Evolutionary conservation across 2,888 invertebrate genomes (phyloP), one percentile per base, ranked within the genome.

Genomic region (Yponomeuta malinellus): DNA sequence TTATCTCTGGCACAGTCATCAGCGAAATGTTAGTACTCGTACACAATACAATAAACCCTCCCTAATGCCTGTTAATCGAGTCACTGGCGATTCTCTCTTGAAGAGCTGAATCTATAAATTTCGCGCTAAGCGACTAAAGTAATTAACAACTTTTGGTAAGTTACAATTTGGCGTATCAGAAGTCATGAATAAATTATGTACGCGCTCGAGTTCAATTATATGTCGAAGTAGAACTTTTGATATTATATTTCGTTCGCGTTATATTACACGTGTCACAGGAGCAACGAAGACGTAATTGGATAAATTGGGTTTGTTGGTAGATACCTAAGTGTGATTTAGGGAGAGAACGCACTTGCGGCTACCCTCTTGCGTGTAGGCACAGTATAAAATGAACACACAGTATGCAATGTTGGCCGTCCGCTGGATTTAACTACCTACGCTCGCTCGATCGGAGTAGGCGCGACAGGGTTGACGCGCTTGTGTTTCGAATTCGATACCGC

Each of bases 131-230:
- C 8, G 29, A 65, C 31, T 65, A 65, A 65, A 65, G 65, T 65
- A 65, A 65, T 65, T 65, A 65, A 65, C 10, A 65, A 65, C 31
- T 65, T 65, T 12, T 33, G 29, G 12, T 5, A 29, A 12, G 10
- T 65, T 29, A 65, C 29, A 33, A 65, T 33, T 65, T 65, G 29
- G 10, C 65, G 33, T 65, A 65, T 65, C 65, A 65, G 65, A 29
- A 65, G 29, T 65, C 65, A 65, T 65, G 65, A 65, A 65, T 65
- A 65, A 65, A 31, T 65, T 65, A 65, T 33, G 29, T 65, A 10
- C 10, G 31, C 65, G 29, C 65, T 59, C 15, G 52, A 59, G 52
- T 15, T 59, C 12, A 59, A 15, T 59, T 59, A 59, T 59, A 8
- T 59, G 52, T 59, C 52, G 52, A 15, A 0, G 52, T 59, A 15